Evolutionary conservation across 2,888 invertebrate species (phyloP), one percentile per base, ranked within the genome.

Genomic region (Orchesella flavescens): DNA sequence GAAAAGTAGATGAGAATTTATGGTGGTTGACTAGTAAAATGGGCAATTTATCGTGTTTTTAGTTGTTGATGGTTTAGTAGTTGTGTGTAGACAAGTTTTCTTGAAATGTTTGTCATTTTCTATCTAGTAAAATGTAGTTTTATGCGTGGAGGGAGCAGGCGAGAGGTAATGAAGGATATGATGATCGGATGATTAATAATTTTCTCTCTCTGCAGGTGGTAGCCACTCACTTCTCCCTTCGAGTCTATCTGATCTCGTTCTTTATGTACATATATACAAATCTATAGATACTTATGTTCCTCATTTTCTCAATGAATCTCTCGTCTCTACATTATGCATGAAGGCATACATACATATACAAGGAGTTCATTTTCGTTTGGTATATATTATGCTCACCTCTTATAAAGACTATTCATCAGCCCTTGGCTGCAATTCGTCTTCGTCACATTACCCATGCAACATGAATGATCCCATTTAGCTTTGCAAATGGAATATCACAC

Each of bases 151-250:
- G 15, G n/a, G 57, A 53, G 59, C 21, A 34, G 55, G 34, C 21
- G 1, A 21, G 34, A 61, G 21, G 77, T 66, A 77, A 77, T 61
- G 77, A 77, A 77, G 69, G 77, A 55, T 34, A 34, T 77, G 77
- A 43, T 77, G 77, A 77, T 77, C 77, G 69, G 34, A 69, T 77
- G 77, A 77, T 68, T 69, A 77, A 77, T 77, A 77, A 77, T 77
- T 77, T 77, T 77, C 77, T 77, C 69, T 59, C 59, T 46, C 77
- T 17, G 61, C 77, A 23, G 77, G 77, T 24, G 59, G 68, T 49
- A 43, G 34, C 34, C 34, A 34, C 34, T 34, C 7, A 34, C 34
- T 34, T 34, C 34, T 34, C 34, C 34, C 34, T 4, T 34, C 34
- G 3, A 34, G 34, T 7, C 34, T 34, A 34, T 34, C 34, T 34